These are phyloP conservation scores for Bugula neritina DNA, from an alignment of 2,888 invertebrate species.

Conservation along the genomic window DNA sequence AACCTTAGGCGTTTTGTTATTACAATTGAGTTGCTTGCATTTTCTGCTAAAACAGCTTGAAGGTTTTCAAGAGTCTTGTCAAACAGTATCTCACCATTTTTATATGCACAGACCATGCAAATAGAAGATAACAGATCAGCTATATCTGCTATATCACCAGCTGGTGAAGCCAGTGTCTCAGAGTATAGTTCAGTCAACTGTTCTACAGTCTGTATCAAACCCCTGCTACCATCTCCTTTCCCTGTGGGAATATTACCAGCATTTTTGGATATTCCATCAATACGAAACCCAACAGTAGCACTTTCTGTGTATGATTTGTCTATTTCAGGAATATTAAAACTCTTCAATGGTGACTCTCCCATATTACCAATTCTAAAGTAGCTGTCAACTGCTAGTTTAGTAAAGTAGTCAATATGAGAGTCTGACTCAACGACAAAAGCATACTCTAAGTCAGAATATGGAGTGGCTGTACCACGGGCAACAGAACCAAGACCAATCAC, in stretches of 20 bases:
- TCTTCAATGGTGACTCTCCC: neutral
- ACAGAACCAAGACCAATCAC: neutral
- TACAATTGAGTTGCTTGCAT: neutral
- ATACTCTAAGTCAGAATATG: neutral
- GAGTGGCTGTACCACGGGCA: neutral
- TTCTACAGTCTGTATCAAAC: neutral
- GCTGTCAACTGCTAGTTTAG: neutral
- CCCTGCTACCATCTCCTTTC: neutral
- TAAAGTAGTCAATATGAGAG: neutral
- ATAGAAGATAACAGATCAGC: neutral
- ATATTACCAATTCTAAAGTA: constrained; percentile 5
- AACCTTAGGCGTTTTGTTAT: neutral
- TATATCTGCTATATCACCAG: neutral
- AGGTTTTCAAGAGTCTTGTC: neutral
- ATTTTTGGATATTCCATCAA: neutral
- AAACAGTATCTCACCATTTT: neutral
- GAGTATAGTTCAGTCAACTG: neutral
- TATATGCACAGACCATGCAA: neutral
- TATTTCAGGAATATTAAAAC: neutral
- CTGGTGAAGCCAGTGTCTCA: neutral
- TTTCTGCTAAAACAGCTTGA: neutral
- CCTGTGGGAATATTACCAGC: neutral
- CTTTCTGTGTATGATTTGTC: neutral
- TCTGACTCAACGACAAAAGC: neutral
- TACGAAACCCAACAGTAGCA: neutral